A percentile compares a stretch with the other conserved stretches of the same genome.
Conservation (phyloP, 2,797 vertebrate species). For the Cheirogaleus major region DNA sequence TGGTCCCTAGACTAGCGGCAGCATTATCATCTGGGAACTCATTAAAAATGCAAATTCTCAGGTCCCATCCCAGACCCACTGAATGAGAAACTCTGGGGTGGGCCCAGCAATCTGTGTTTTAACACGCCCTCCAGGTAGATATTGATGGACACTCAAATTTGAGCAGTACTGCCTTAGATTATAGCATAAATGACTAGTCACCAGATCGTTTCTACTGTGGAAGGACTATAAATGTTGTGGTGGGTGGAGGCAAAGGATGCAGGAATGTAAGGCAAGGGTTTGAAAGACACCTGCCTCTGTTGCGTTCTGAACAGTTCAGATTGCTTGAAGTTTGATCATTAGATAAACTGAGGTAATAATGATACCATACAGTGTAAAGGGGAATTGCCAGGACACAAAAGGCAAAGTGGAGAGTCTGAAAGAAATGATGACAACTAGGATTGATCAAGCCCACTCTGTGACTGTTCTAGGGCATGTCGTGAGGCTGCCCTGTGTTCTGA, state of each 20-base stretch:
- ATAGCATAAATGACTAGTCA: background rate
- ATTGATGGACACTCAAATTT: background rate
- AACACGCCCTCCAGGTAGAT: background rate
- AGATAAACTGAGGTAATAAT: conserved; percentile 11
- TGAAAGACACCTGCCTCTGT: background rate
- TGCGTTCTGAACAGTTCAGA: background rate
- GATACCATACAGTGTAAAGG: background rate
- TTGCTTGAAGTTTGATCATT: conserved; percentile 2
- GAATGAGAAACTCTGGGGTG: background rate
- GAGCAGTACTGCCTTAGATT: background rate
- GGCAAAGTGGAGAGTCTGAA: conserved; percentile 9
- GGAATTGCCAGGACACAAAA: conserved; percentile 4
- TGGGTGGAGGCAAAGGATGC: background rate
- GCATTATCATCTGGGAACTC: background rate
- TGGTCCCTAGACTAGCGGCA: background rate
- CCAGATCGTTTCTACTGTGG: background rate
- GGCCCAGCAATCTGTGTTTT: background rate
- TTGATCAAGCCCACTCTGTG: background rate
- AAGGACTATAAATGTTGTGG: background rate
- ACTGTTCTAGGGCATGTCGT: background rate
- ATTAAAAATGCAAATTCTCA: background rate
- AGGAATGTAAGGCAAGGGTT: background rate
- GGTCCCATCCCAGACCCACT: background rate
- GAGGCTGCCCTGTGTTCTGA: conserved; percentile 22
- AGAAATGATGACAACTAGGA: conserved; percentile 16